Conservation (phyloP, 2,113 vertebrate species). For the Microcebus griseorufus region DNA sequence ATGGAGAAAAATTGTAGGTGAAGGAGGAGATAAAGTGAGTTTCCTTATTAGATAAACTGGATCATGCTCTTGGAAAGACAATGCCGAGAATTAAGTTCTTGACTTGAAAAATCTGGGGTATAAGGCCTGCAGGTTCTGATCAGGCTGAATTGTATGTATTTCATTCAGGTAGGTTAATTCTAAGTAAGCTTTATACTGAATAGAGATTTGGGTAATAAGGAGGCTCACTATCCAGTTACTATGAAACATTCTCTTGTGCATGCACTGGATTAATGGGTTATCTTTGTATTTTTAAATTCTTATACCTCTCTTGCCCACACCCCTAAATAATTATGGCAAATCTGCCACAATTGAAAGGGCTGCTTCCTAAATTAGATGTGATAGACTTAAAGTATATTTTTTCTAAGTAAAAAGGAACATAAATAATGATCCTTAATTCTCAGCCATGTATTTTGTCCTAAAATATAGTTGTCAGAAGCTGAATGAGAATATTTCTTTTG, state of each 20-base stretch:
- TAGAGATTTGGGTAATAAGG: conserved; percentile 5
- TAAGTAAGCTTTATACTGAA: background rate
- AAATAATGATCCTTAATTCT: conserved; percentile 46
- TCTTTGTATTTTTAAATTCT: conserved; percentile 30
- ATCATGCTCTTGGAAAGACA: conserved; percentile 17
- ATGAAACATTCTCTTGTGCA: background rate
- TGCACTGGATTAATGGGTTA: background rate
- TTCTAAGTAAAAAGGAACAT: background rate
- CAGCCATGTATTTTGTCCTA: conserved; percentile 19
- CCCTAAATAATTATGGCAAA: background rate
- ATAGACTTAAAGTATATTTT: conserved; percentile 40
- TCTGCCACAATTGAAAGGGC: background rate
- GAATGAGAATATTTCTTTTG: conserved; percentile 29
- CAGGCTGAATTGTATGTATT: background rate
- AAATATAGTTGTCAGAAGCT: conserved; percentile 15
- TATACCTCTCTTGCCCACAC: background rate
- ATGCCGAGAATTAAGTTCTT: background rate
- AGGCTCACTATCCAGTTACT: background rate
- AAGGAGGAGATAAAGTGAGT: background rate
- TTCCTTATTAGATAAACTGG: background rate
- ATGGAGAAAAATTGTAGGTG: background rate
- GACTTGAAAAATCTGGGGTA: background rate
- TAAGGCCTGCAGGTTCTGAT: background rate
- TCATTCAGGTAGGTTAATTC: conserved; percentile 47
- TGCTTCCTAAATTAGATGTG: conserved; percentile 49